These are phyloP conservation scores for Tachuris rubrigastra DNA, from an alignment of 2,113 vertebrate genomes.

Conservation along the genomic window DNA sequence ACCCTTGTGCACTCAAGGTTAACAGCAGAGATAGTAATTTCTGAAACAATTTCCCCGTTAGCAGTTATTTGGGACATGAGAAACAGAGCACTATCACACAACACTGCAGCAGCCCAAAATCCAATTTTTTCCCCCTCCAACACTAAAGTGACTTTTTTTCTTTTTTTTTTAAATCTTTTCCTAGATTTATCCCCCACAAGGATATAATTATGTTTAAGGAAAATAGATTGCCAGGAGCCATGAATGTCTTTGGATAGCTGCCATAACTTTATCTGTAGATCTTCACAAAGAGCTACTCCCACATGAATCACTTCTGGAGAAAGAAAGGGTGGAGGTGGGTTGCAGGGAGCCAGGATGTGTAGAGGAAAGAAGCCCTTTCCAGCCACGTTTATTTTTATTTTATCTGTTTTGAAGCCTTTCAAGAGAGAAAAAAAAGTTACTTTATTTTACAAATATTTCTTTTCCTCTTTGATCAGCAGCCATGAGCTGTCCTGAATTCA, in stretches of 20 bases:
- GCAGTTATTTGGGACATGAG: constrained; percentile 12
- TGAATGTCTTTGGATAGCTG: constrained; percentile 36
- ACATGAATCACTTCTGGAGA: not conserved
- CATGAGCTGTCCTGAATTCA: not conserved
- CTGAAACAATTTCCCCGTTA: constrained; percentile 30
- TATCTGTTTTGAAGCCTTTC: constrained; percentile 5
- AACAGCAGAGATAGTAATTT: not conserved
- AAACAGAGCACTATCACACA: not conserved
- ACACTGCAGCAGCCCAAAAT: not conserved
- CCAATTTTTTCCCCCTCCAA: not conserved
- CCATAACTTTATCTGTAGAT: constrained; percentile 34
- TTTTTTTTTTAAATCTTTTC: not conserved
- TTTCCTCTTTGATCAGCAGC: constrained; percentile 7
- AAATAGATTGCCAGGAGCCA: constrained; percentile 60
- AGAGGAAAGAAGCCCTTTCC: constrained; percentile 28
- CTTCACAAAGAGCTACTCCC: constrained; percentile 13
- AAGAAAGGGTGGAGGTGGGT: constrained; percentile 21
- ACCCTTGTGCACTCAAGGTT: constrained; percentile 22
- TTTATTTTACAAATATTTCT: constrained; percentile 28
- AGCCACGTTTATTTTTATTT: constrained; percentile 12
- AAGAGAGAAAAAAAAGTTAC: not conserved
- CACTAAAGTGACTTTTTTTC: not conserved
- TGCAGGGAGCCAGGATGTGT: not conserved
- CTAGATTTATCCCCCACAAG: constrained; percentile 59
- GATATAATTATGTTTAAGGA: constrained; percentile 70